Evolutionary conservation across 2,113 vertebrate species (phyloP).

Genomic region (Mesocricetus auratus): DNA sequence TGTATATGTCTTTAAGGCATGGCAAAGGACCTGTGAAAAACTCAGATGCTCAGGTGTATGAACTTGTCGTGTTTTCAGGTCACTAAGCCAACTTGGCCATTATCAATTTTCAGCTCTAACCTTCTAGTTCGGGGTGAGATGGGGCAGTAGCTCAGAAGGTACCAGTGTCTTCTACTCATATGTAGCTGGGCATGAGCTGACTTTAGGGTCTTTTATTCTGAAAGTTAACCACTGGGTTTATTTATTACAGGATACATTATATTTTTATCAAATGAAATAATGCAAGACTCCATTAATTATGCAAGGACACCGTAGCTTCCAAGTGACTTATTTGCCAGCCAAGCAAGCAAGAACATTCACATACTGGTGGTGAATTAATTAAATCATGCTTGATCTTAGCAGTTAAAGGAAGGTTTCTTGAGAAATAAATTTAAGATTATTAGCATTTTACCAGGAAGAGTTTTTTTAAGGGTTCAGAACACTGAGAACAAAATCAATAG

Average conservation of each 20-base stretch:
- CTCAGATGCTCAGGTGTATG: not conserved
- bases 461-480: constrained; percentile 7
- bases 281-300: not conserved
- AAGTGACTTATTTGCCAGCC: constrained; percentile 18
- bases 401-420: constrained; percentile 14
- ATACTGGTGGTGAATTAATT: not conserved
- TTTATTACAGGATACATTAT: not conserved
- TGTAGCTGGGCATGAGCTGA: not conserved
- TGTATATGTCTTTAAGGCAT: not conserved
- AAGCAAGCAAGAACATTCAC: not conserved
- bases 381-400: not conserved
- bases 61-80: not conserved
- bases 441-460: constrained; percentile 20
- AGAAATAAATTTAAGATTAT: not conserved
- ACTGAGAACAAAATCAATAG: not conserved
- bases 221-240: not conserved
- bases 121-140: not conserved
- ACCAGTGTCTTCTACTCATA: not conserved
- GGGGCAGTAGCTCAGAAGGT: not conserved
- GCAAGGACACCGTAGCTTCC: not conserved
- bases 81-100: not conserved
- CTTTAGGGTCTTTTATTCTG: not conserved
- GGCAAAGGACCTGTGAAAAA: not conserved
- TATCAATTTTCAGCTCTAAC: not conserved
- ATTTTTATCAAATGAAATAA: not conserved